A percentile compares a stretch with the other conserved stretches of the same genome.
Conservation (phyloP, 2,888 invertebrate genomes). For the Limenitis arthemis region DNA sequence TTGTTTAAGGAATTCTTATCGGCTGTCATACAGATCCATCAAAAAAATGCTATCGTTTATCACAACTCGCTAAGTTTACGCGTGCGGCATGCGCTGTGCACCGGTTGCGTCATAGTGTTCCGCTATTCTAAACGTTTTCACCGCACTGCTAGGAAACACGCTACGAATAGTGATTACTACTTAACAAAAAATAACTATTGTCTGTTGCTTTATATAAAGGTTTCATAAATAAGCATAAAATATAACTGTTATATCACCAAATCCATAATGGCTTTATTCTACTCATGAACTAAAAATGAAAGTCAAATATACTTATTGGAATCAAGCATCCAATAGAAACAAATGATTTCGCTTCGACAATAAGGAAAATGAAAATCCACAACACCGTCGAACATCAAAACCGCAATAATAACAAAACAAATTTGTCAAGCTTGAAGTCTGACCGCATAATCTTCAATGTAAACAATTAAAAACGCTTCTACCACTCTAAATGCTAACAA, state of each 20-base stretch:
- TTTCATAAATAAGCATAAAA: too few relatives aligned
- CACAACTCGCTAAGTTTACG: constrained; percentile 25
- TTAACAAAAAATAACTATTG: background rate
- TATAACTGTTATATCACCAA: too few relatives aligned
- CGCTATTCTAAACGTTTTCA: constrained; percentile 15
- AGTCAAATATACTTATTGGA: too few relatives aligned
- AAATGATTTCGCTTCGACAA: background rate
- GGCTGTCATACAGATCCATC: background rate
- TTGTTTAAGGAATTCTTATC: too few relatives aligned
- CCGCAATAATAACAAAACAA: constrained; percentile 14
- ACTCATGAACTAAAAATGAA: too few relatives aligned
- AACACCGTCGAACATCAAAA: constrained; percentile 1
- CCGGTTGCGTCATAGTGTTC: constrained; percentile 9
- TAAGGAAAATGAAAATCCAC: constrained; percentile 3
- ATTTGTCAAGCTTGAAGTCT: constrained; percentile 8
- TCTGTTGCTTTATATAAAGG: too few relatives aligned
- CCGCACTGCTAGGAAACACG: constrained; percentile 5
- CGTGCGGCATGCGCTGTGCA: constrained; percentile 13
- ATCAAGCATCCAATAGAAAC: background rate
- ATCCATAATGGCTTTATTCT: too few relatives aligned
- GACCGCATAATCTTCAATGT: constrained; percentile 12
- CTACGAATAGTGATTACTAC: background rate
- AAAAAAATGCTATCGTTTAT: constrained; percentile 24
- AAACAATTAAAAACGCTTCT: constrained; percentile 13
- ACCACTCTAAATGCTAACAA: background rate